Evolutionary conservation across 1,140 invertebrate genomes (phyloP).

Genomic region (Antheraea pernyi): DNA sequence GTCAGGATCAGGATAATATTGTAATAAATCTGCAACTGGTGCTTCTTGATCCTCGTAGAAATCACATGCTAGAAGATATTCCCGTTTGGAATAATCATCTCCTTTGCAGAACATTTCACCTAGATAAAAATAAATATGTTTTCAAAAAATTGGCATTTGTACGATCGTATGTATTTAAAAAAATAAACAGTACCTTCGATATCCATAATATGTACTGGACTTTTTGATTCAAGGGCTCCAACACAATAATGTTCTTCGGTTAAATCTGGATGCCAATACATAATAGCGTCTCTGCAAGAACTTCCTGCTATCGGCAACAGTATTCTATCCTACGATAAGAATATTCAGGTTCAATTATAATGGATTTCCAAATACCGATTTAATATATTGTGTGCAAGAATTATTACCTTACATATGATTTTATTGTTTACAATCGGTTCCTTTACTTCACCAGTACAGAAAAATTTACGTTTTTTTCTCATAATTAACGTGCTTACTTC

Average conservation of each 20-base stretch:
- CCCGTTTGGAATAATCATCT: constrained; percentile 69
- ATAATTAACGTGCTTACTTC: constrained; percentile 69
- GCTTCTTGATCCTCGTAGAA: constrained; percentile 73
- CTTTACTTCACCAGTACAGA: constrained; percentile 71
- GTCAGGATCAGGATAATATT: constrained; percentile 71
- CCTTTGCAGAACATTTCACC: constrained; percentile 74
- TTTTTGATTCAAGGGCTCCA: constrained; percentile 65
- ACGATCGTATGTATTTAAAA: too few relatives aligned
- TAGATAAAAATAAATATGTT: constrained; percentile 22
- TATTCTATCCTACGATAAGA: constrained; percentile 51
- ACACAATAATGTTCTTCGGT: constrained; percentile 73
- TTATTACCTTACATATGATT: constrained; percentile 67
- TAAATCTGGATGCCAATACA: constrained; percentile 70
- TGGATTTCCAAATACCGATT: not conserved
- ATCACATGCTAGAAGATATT: constrained; percentile 68
- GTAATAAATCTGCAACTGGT: constrained; percentile 65
- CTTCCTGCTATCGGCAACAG: constrained; percentile 63
- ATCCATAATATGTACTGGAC: constrained; percentile 66
- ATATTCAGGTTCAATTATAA: not conserved
- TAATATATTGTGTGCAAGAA: not conserved
- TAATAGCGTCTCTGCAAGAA: constrained; percentile 68
- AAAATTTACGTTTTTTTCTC: constrained; percentile 68
- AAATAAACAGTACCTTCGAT: constrained; percentile 49
- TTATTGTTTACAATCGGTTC: constrained; percentile 71
- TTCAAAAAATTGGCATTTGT: not conserved